Base-by-base conservation (phyloP, 2,113 vertebrate species). In the Oncorhynchus gorbuscha region DNA sequence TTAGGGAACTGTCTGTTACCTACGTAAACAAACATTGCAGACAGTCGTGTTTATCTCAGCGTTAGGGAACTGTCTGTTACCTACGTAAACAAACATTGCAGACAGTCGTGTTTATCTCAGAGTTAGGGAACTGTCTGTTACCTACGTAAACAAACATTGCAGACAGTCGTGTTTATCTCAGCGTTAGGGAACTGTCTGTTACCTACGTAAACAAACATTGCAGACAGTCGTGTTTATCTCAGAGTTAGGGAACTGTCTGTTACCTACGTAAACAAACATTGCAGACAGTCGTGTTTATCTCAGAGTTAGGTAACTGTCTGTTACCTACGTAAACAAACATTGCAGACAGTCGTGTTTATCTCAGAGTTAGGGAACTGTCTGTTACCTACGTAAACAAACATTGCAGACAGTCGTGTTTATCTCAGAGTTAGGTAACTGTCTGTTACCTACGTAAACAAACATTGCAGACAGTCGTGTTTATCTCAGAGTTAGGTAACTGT, bases 11-110 rank as follows among this genome's bases (percentile, higher is more conserved):
- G 45, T 39, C 51, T 9, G 69, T 45, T 67, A 79, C 59, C 20
- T n/a, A 3, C 59, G 1, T 75, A 70, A n/a, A 62, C 35, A 66
- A 72, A 78, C 81, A 49, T 81, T 71, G 70, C 30, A 78, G 73
- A 75, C 73, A 48, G 81, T 4, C 39, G n/a, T 73, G 83, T 85
- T 82, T 73, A 45, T 70, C 59, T 75, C 72, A 75, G 73, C 81
- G 72, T 32, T 72, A 71, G 72, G 73, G 73, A 75, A 45, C 79
- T 28, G 51, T 39, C 55, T 11, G 69, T 45, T 68, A 79, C 59
- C 59, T 3, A 3, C 59, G 1, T 75, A 71, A n/a, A 62, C 26
- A 77, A n/a, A 76, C 62, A n/a, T 30, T n/a, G n/a, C n/a, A 28
- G 26, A 28, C 26, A 28, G 26, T 28, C 26, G 26, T 28, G 83